Evolutionary conservation across 2,113 vertebrate genomes (phyloP).

Genomic region (Chrysemys picta): DNA sequence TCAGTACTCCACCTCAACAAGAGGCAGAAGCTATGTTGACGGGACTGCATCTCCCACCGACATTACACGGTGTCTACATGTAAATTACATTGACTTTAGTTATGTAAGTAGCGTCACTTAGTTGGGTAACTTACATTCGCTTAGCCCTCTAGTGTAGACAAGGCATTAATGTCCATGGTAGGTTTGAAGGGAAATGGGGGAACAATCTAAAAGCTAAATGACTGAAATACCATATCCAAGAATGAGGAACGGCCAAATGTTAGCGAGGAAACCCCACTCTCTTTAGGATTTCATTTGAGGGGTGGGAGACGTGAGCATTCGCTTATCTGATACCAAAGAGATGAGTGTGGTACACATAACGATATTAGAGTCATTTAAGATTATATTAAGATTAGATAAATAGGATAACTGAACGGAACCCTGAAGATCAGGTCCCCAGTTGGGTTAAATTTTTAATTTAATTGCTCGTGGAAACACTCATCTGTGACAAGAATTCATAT

Average conservation of each 20-base stretch:
- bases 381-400: constrained; percentile 40
- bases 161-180: not conserved
- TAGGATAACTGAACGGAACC: constrained; percentile 40
- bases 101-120: too few relatives aligned
- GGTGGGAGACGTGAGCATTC: not conserved
- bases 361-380: not conserved
- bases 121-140: too few relatives aligned
- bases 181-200: not conserved
- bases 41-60: too few relatives aligned
- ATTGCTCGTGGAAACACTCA: constrained; percentile 35
- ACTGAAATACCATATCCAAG: not conserved
- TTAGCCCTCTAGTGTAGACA: too few relatives aligned
- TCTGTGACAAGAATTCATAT: constrained; percentile 20
- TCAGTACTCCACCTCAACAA: too few relatives aligned
- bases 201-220: not conserved
- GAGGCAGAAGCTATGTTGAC: too few relatives aligned
- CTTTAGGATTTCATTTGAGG: not conserved
- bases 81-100: too few relatives aligned
- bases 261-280: not conserved
- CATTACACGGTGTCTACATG: too few relatives aligned
- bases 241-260: not conserved
- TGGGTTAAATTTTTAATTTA: constrained; percentile 51
- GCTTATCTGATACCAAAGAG: not conserved
- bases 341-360: not conserved
- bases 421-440: not conserved